Conservation (phyloP, 2,113 vertebrate species). For the Etia nguti region DNA sequence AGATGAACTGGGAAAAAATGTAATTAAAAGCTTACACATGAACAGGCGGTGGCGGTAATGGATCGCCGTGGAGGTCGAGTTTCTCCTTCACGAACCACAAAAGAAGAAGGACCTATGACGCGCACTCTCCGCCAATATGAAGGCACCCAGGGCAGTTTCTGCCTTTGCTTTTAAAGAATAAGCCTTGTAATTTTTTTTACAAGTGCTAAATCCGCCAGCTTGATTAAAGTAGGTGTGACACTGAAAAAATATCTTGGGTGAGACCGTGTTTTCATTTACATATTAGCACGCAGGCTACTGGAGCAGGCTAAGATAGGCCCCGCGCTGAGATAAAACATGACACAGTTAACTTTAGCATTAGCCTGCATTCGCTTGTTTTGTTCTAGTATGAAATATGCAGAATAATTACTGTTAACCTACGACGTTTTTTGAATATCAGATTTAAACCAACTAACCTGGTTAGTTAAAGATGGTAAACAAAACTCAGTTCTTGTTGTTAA, state of each 20-base stretch:
- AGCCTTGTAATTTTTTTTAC: conserved; percentile 42
- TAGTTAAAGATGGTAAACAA: fast-evolving
- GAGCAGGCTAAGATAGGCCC: conserved; percentile 3
- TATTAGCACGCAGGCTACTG: background rate
- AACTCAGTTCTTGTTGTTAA: background rate
- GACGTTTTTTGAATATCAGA: background rate
- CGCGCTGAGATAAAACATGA: background rate
- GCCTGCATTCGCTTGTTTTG: background rate
- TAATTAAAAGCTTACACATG: background rate
- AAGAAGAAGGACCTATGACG: conserved; percentile 10
- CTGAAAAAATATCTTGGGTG: conserved; percentile 67
- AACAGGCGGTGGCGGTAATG: background rate
- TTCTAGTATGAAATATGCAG: background rate
- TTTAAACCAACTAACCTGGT: no score
- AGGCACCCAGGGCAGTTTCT: conserved; percentile 53
- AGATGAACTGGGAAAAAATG: background rate
- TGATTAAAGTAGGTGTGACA: conserved; percentile 67
- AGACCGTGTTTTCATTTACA: background rate
- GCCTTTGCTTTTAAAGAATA: conserved; percentile 53
- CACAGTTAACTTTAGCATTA: conserved; percentile 35
- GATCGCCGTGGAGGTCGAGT: fast-evolving
- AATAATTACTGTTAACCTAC: no score
- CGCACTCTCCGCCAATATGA: conserved; percentile 60
- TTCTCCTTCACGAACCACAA: background rate
- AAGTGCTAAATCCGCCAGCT: conserved; percentile 25